These are phyloP conservation scores for Zaprionus lineosus DNA, from an alignment of 2,888 invertebrate genomes.

Conservation along the genomic window DNA sequence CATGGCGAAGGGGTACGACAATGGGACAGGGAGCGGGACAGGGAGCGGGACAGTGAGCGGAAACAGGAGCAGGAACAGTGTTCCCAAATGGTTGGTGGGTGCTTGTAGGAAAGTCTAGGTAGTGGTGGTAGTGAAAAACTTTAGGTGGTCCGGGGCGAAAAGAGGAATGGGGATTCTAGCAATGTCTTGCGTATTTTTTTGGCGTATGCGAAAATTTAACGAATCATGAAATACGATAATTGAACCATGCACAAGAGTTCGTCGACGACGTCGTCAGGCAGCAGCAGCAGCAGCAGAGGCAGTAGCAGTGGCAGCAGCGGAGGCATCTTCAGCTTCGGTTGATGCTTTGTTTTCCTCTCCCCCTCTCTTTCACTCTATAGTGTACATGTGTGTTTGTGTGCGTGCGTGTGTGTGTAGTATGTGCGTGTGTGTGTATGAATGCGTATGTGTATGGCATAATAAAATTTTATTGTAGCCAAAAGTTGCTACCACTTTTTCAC, in stretches of 20 bases:
- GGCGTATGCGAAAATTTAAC: conserved; percentile 81
- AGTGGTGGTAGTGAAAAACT: no score
- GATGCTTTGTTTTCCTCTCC: conserved; percentile 46
- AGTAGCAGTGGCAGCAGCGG: conserved; percentile 22
- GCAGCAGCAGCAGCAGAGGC: conserved; percentile 14
- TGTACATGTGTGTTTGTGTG: conserved; percentile 14
- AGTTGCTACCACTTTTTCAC: conserved; percentile 72
- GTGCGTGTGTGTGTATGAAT: conserved; percentile 19
- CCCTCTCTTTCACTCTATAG: conserved; percentile 1
- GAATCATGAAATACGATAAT: conserved; percentile 82
- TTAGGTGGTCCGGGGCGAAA: neutral
- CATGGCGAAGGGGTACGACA: no score
- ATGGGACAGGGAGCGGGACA: neutral
- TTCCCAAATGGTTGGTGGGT: no score
- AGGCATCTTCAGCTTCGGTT: conserved; percentile 50
- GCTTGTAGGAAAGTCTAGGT: neutral
- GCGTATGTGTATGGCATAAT: conserved; percentile 74
- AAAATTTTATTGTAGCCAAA: conserved; percentile 76
- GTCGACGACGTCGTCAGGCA: conserved; percentile 38
- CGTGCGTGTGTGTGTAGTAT: conserved; percentile 18
- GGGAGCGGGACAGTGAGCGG: neutral
- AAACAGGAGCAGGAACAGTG: no score
- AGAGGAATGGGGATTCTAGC: conserved; percentile 14
- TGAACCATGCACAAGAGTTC: conserved; percentile 81
- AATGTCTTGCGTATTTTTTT: conserved; percentile 64